Percentiles rank a stretch among this genome's conserved stretches.
Evolutionary conservation across 92 coral and sea anemone genomes (phyloP).

Genomic region (Parazoanthus swiftii): DNA sequence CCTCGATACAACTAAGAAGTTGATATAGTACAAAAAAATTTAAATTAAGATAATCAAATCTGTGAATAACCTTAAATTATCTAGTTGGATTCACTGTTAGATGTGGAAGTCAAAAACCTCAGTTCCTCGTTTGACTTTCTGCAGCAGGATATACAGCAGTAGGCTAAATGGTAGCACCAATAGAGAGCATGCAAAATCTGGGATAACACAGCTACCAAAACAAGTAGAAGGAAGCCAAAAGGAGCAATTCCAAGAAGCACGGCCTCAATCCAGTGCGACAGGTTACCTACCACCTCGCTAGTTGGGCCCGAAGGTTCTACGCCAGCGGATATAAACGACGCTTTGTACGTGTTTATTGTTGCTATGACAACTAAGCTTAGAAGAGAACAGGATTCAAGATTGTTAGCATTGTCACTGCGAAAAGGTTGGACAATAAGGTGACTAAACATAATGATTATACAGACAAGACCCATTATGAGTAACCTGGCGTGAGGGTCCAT

Average conservation of each 20-base stretch:
- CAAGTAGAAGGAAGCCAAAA: background rate
- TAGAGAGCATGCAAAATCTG: background rate
- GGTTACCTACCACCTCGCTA: background rate
- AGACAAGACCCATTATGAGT: slow-evolving; percentile 28
- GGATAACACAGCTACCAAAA: background rate
- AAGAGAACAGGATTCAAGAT: slow-evolving; percentile 48
- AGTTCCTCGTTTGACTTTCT: background rate
- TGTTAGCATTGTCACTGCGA: slow-evolving; percentile 29
- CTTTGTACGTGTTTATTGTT: slow-evolving; percentile 42
- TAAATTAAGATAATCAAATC: background rate
- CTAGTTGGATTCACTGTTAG: background rate
- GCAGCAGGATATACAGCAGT: background rate
- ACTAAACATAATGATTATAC: slow-evolving; percentile 39
- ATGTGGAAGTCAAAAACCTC: background rate
- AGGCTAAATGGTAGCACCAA: background rate
- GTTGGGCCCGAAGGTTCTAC: slow-evolving; percentile 13
- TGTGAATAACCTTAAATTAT: background rate
- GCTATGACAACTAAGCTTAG: slow-evolving; percentile 45
- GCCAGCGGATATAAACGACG: slow-evolving; percentile 36
- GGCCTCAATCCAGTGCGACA: slow-evolving; percentile 38
- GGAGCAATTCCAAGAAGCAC: slow-evolving; percentile 45
- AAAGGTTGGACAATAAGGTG: slow-evolving; percentile 47
- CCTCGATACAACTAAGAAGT: no score
- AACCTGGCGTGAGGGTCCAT: slow-evolving; percentile 30
- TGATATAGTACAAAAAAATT: no score